Evolutionary conservation across 2,113 vertebrate species (phyloP).

Genomic region (Nerophis ophidion): DNA sequence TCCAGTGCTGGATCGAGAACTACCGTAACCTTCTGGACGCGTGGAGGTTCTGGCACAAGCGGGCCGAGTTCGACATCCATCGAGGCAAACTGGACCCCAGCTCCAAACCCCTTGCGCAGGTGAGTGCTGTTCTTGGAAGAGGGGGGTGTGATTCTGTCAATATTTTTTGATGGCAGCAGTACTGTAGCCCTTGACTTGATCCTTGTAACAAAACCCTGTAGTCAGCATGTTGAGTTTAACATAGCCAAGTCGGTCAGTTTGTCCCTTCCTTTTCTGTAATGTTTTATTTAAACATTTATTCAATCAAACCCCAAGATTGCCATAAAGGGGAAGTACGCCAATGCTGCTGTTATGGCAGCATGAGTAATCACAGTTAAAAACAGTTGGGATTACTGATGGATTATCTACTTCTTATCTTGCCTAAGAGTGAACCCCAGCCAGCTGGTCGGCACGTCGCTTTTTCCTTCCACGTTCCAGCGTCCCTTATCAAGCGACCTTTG

Average conservation of each 20-base stretch:
- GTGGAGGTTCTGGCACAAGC: constrained; percentile 98
- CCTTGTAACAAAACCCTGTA: too few relatives aligned
- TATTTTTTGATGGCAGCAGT: too few relatives aligned
- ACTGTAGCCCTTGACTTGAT: too few relatives aligned
- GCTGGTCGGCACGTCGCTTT: constrained; percentile 28
- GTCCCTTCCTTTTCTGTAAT: too few relatives aligned
- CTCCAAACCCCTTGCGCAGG: constrained; percentile 97
- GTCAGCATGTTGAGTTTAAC: too few relatives aligned
- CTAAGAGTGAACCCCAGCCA: constrained; percentile 32
- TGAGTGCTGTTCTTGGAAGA: constrained; percentile 33
- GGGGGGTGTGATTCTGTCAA: neutral
- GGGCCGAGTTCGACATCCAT: constrained; percentile 97
- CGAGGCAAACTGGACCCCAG: constrained; percentile 94
- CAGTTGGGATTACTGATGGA: constrained; percentile 22
- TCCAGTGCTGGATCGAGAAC: constrained; percentile 98
- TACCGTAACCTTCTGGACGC: constrained; percentile 95
- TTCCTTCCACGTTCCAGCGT: constrained; percentile 5
- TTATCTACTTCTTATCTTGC: constrained; percentile 37
- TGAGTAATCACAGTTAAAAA: constrained; percentile 14
- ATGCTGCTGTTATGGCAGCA: neutral
- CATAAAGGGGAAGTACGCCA: neutral
- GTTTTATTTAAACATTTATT: neutral
- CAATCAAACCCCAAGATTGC: neutral
- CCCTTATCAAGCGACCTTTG: constrained; percentile 38
- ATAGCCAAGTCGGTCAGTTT: too few relatives aligned